phyloP scores from a whole-genome alignment of 2,888 invertebrate species.

The Aleiodes leptofemur region DNA sequence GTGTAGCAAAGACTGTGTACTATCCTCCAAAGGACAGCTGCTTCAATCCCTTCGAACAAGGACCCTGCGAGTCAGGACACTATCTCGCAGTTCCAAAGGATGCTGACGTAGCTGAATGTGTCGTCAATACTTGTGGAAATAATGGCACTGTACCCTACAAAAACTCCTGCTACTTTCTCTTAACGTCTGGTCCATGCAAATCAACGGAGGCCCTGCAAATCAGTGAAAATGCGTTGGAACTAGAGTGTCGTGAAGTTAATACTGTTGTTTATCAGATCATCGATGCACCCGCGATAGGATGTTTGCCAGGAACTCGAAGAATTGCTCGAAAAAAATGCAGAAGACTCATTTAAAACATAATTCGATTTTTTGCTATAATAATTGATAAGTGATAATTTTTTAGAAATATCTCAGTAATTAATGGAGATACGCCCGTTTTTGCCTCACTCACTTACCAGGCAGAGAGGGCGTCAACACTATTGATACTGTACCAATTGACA shows the following conservation, averaged over 20 bases:
- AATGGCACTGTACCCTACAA: constrained; percentile 76
- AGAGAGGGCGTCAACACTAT: no score
- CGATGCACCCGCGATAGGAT: no score
- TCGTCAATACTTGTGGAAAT: constrained; percentile 77
- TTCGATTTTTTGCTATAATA: not conserved
- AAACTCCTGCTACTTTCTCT: constrained; percentile 74
- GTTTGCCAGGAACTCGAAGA: constrained; percentile 91
- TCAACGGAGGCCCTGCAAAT: constrained; percentile 77
- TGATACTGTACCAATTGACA: no score
- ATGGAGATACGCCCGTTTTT: no score
- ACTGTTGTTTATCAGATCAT: no score
- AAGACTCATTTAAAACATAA: constrained; percentile 78
- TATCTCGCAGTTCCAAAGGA: constrained; percentile 77
- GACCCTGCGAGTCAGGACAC: constrained; percentile 78
- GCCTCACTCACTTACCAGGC: no score
- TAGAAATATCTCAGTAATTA: no score
- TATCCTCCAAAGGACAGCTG: constrained; percentile 79
- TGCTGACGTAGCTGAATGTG: constrained; percentile 78
- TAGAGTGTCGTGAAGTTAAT: constrained; percentile 75
- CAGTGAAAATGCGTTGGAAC: constrained; percentile 77
- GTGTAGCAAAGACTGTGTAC: constrained; percentile 74
- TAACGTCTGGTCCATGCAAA: constrained; percentile 74
- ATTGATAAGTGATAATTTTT: no score
- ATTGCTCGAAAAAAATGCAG: constrained; percentile 99
- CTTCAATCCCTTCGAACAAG: constrained; percentile 79